These are phyloP conservation scores for Gopherus evgoodei DNA, from an alignment of 2,113 vertebrate species.

Conservation along the genomic window DNA sequence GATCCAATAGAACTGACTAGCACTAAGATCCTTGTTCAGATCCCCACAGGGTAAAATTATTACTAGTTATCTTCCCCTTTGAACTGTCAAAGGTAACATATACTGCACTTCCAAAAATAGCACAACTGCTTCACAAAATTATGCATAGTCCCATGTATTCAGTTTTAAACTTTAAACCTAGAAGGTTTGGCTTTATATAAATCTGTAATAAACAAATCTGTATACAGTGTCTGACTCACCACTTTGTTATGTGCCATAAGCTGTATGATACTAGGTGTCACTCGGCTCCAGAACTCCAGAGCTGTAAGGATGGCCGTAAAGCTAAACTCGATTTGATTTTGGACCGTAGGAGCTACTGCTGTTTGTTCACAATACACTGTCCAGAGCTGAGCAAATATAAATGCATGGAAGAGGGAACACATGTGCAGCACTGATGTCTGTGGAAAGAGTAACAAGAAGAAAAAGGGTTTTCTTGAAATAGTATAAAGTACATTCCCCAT, in stretches of 20 bases:
- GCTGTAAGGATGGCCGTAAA: conserved; percentile 96
- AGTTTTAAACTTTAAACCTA: not conserved
- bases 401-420: conserved; percentile 98
- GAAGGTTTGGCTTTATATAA: not conserved
- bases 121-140: not conserved
- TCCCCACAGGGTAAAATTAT: not conserved
- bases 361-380: conserved; percentile 99
- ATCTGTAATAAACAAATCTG: not conserved
- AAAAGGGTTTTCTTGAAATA: not conserved
- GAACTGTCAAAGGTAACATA: conserved; percentile 22
- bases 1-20: not conserved
- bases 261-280: conserved; percentile 97
- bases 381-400: conserved; percentile 99
- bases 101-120: not conserved
- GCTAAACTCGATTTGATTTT: conserved; percentile 95
- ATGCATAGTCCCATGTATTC: not conserved
- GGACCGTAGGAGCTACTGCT: conserved; percentile 87
- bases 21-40: not conserved
- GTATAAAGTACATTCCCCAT: not conserved
- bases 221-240: conserved; percentile 80
- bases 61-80: not conserved
- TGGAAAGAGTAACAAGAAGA: conserved; percentile 49
- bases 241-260: conserved; percentile 99
- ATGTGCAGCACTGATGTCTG: conserved; percentile 99
- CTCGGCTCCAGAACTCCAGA: conserved; percentile 98